These are phyloP conservation scores for Catocala sponsa DNA, from an alignment of 2,888 invertebrate species.

Conservation along the genomic window DNA sequence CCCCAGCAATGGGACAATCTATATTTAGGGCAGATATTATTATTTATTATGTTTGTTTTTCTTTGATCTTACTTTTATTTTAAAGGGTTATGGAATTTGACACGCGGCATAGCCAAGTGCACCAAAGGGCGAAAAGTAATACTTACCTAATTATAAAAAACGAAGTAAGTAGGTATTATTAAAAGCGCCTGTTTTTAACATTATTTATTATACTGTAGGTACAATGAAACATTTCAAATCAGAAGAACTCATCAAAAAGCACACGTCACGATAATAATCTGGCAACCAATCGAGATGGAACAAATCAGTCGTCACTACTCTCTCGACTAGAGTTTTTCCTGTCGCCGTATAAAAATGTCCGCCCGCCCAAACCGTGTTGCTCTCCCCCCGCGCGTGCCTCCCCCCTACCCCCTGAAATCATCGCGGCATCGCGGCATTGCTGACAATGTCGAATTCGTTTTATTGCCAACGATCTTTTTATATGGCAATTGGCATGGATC, in stretches of 20 bases:
- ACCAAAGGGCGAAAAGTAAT: too few relatives aligned
- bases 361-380: conserved; percentile 85
- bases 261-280: conserved; percentile 45
- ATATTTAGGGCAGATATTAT: too few relatives aligned
- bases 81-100: too few relatives aligned
- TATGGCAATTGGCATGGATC: conserved; percentile 81
- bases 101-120: too few relatives aligned
- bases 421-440: conserved; percentile 65
- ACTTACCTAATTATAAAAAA: too few relatives aligned
- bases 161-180: too few relatives aligned
- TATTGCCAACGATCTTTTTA: conserved; percentile 85
- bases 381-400: conserved; percentile 42
- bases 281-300: conserved; percentile 55
- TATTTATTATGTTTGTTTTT: too few relatives aligned
- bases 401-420: conserved; percentile 39
- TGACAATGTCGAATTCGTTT: conserved; percentile 82
- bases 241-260: conserved; percentile 21
- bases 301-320: conserved; percentile 78
- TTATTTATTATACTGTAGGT: background rate
- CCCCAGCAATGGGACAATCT: too few relatives aligned
- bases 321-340: conserved; percentile 68
- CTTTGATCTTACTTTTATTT: too few relatives aligned
- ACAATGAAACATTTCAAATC: background rate
- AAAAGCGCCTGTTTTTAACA: too few relatives aligned
- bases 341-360: conserved; percentile 76